A percentile compares a stretch with the other conserved stretches of the same genome.
phyloP scores from a whole-genome alignment of 2,797 vertebrate species.

The Syngnathus acus region DNA sequence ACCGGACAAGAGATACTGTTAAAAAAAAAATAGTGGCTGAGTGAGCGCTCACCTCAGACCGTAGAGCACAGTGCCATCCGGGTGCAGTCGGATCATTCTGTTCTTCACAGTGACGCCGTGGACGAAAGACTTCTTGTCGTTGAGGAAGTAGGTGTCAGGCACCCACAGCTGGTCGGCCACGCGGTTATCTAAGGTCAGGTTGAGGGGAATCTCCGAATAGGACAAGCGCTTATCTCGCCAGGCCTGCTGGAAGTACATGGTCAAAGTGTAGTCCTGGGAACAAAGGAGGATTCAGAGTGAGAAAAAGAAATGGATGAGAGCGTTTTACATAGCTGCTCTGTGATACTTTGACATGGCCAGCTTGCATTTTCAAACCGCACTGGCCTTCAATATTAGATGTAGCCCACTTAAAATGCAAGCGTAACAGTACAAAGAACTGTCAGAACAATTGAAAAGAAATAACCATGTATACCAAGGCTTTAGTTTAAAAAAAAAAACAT shows the following conservation, averaged over 20 bases:
- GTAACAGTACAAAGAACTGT: conserved; percentile 27
- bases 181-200: conserved; percentile 95
- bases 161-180: conserved; percentile 99
- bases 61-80: conserved; percentile 92
- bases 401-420: conserved; percentile 49
- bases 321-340: conserved; percentile 25
- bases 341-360: conserved; percentile 12
- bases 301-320: conserved; percentile 3
- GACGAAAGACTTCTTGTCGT: conserved; percentile 98
- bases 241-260: conserved; percentile 98
- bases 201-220: conserved; percentile 95
- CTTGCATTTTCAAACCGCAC: conserved; percentile 33
- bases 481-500: too few species aligned
- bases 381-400: conserved; percentile 58
- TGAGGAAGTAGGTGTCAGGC: conserved; percentile 96
- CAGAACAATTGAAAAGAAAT: conserved; percentile 19
- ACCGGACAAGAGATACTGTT: conserved; percentile 20
- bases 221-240: conserved; percentile 97
- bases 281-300: conserved; percentile 13
- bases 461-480: too few species aligned
- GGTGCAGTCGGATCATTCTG: conserved; percentile 96
- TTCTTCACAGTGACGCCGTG: conserved; percentile 99
- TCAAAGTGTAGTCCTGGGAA: conserved; percentile 92
- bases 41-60: conserved; percentile 82
- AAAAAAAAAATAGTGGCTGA: neutral